Evolutionary conservation across 2,797 vertebrate species (phyloP), one percentile per base, ranked within the genome.

Genomic region (Alectoris magna): DNA sequence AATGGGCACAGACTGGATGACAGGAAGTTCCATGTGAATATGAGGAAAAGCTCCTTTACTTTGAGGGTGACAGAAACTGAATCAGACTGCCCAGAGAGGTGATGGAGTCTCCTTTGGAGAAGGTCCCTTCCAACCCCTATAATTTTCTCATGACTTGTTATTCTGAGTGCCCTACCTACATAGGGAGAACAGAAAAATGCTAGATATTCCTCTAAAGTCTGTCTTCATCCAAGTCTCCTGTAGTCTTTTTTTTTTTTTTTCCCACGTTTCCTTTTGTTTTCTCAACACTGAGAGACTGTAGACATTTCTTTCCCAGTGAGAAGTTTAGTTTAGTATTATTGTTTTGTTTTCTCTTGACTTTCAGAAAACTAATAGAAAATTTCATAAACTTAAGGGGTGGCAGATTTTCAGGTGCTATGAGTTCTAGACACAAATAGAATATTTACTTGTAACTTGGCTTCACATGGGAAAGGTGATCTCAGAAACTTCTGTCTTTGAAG

Each of bases 331-430:
- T 55, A 11, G 55, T 56, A 21, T 53, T 27, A 6, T 21, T n/a
- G 18, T 56, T n/a, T 19, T 11, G 19, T 18, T 53, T 31, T 55
- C 27, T 55, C 73, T 62, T 66, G 85, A 78, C 74, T 55, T 90
- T 93, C 90, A 84, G 67, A 81, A 88, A 90, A 84, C 36, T 53
- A 71, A 41, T 92, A 44, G 90, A 87, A 95, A 79, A 79, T 80
- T 84, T 87, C 53, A 48, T 69, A n/a, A 88, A 91, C 41, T 88
- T 90, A 10, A 53, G 21, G 66, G 59, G 80, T 5, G 2, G 64
- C 60, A 88, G 48, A 41, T 88, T 90, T 93, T 80, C 53, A 73
- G 60, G 13, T 0, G 5, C n/a, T 43, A 2, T 76, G 62, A 53
- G 53, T 79, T 93, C 82, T 86, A 14, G 58, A 60, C 77, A 64